Conservation (phyloP, 2,797 vertebrate genomes). For the Odontamblyopus lacepedii region DNA sequence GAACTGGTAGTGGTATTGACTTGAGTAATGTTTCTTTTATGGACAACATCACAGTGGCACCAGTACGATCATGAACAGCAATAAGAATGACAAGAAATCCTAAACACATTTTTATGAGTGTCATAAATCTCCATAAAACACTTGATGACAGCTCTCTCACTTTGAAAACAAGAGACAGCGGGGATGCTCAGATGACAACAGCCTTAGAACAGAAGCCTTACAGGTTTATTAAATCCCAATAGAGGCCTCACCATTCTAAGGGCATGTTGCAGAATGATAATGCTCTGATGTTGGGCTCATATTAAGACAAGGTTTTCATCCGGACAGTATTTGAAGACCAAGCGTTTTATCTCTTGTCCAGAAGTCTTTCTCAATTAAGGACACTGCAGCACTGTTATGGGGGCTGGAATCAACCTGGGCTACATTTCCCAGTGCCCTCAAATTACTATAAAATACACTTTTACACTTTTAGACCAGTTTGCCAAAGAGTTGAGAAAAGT, state of each 20-base stretch:
- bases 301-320: too few relatives aligned
- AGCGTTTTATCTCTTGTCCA: too few relatives aligned
- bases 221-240: constrained; percentile 48
- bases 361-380: too few relatives aligned
- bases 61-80: constrained; percentile 51
- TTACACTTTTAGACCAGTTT: too few relatives aligned
- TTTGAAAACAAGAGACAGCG: constrained; percentile 38
- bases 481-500: too few relatives aligned
- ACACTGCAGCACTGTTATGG: too few relatives aligned
- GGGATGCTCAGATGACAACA: constrained; percentile 30
- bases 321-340: too few relatives aligned
- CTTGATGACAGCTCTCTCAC: constrained; percentile 20
- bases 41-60: constrained; percentile 41
- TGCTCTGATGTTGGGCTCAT: not conserved
- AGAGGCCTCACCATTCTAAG: not conserved
- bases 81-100: constrained; percentile 44
- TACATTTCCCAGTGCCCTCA: too few relatives aligned
- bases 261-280: not conserved
- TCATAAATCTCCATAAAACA: constrained; percentile 61
- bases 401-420: too few relatives aligned
- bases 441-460: too few relatives aligned
- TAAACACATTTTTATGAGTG: constrained; percentile 55
- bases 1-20: constrained; percentile 11
- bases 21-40: constrained; percentile 64
- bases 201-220: constrained; percentile 54